Conservation (phyloP, 2,113 vertebrate species). For the Neofelis nebulosa region DNA sequence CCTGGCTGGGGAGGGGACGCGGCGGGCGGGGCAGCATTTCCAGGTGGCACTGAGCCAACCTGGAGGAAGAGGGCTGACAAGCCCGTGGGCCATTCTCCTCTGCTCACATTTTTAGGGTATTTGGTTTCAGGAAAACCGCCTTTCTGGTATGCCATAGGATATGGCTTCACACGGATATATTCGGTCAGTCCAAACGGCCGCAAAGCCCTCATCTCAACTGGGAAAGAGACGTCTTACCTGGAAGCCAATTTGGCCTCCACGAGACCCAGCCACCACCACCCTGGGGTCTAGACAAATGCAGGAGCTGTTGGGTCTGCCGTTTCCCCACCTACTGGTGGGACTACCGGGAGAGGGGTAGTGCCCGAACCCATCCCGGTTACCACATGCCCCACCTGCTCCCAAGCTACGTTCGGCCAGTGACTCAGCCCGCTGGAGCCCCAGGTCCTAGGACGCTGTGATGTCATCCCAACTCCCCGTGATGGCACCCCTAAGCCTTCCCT, state of each 20-base stretch:
- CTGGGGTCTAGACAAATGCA: no score
- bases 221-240: slow-evolving; percentile 14
- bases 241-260: background rate
- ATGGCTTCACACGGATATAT: background rate
- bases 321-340: fast-evolving
- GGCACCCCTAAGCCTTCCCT: background rate
- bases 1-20: background rate
- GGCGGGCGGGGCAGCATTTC: background rate
- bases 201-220: background rate
- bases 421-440: background rate
- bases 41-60: background rate
- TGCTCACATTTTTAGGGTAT: background rate
- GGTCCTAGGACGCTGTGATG: background rate
- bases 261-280: background rate
- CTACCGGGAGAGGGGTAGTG: background rate
- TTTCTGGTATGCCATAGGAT: background rate
- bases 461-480: background rate
- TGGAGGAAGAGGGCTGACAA: background rate
- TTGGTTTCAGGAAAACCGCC: slow-evolving; percentile 35
- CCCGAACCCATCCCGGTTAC: fast-evolving
- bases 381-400: background rate
- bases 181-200: background rate
- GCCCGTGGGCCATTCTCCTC: background rate
- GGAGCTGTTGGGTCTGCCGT: background rate
- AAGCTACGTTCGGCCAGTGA: background rate